A percentile compares a stretch with the other conserved stretches of the same genome.
Conservation (phyloP, 2,888 invertebrate genomes). For the Camponotus fellah region DNA sequence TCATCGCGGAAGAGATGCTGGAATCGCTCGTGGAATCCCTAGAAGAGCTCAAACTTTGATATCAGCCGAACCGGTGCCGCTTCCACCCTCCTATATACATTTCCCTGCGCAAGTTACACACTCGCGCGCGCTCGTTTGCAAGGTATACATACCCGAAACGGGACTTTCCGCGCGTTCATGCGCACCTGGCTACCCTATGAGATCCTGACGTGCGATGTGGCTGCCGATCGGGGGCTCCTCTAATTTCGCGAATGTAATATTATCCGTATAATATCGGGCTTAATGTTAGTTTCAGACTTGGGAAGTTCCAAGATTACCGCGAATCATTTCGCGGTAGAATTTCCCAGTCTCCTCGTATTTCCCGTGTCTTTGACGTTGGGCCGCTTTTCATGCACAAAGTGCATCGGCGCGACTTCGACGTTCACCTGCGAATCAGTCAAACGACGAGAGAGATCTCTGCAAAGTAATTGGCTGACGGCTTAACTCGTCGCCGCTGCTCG, state of each 20-base stretch:
- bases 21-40: constrained; percentile 33
- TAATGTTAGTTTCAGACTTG: constrained; percentile 60
- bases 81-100: background rate
- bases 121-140: constrained; percentile 1
- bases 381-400: constrained; percentile 41
- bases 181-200: constrained; percentile 51
- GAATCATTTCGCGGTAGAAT: constrained; percentile 57
- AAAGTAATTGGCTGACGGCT: constrained; percentile 49
- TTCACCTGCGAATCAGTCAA: constrained; percentile 14
- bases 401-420: constrained; percentile 50
- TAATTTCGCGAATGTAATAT: constrained; percentile 64
- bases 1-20: constrained; percentile 6
- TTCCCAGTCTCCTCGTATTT: constrained; percentile 30
- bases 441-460: constrained; percentile 18
- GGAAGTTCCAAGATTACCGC: constrained; percentile 61
- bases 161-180: constrained; percentile 41
- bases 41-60: constrained; percentile 47
- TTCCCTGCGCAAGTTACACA: constrained; percentile 21
- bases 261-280: constrained; percentile 60
- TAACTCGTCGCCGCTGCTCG: constrained; percentile 41
- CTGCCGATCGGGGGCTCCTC: constrained; percentile 49
- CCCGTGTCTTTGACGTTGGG: constrained; percentile 28
- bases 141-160: constrained; percentile 29
- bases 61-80: constrained; percentile 44
- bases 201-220: constrained; percentile 33